Conservation (phyloP, 2,113 vertebrate genomes). For the Tyrannus savana region DNA sequence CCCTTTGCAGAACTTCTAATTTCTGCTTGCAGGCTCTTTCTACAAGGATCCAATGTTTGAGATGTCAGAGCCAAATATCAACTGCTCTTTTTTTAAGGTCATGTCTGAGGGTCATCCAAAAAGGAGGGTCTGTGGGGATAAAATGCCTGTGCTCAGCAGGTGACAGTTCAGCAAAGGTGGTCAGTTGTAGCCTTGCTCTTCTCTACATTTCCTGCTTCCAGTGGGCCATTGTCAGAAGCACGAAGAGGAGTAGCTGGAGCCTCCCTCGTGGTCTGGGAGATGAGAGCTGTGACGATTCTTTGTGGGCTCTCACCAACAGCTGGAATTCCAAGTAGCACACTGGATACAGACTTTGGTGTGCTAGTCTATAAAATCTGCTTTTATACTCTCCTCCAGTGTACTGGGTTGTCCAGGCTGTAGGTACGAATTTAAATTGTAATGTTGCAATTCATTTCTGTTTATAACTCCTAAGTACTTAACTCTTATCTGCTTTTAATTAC, state of each 20-base stretch:
- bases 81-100: neutral
- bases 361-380: neutral
- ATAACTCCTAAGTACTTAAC: neutral
- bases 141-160: neutral
- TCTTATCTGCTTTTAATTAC: neutral
- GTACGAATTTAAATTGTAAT: too few species aligned
- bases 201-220: neutral
- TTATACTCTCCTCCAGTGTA: neutral
- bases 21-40: neutral
- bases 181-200: too few species aligned
- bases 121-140: too few species aligned
- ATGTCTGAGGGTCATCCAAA: neutral
- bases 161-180: neutral
- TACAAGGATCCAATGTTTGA: accelerated
- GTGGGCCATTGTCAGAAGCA: accelerated
- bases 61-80: neutral
- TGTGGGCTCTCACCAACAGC: neutral
- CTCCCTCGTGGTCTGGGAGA: neutral
- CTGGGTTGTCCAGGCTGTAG: neutral
- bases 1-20: neutral
- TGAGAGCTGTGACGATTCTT: neutral
- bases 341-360: neutral
- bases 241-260: neutral
- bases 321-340: accelerated
- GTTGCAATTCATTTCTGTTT: neutral